Conservation (phyloP, 2,113 vertebrate species). For the Protobothrops mucrosquamatus region DNA sequence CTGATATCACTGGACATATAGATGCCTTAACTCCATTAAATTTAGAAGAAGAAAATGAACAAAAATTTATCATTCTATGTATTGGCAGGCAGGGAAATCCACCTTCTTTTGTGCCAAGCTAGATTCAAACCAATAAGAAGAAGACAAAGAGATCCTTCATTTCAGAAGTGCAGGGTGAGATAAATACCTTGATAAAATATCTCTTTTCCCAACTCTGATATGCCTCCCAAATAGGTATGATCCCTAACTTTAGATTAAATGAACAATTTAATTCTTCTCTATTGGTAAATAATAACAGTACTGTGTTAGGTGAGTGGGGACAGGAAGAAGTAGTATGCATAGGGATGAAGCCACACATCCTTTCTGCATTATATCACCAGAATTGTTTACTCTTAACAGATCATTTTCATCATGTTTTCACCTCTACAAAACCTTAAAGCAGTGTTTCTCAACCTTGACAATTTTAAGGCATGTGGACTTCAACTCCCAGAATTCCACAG, state of each 20-base stretch:
- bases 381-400: not conserved
- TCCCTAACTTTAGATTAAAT: not conserved
- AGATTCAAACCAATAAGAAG: not conserved
- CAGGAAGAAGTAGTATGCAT: not conserved
- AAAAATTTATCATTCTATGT: not conserved
- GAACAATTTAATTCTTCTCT: not conserved
- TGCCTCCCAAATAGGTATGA: not conserved
- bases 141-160: not conserved
- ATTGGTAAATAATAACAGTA: not conserved
- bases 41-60: not conserved
- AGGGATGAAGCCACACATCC: not conserved
- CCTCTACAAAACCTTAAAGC: not conserved
- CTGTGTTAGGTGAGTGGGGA: no score
- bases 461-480: no score
- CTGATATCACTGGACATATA: not conserved
- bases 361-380: not conserved
- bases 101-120: not conserved
- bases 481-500: no score
- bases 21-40: not conserved
- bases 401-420: not conserved
- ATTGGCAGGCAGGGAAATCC: not conserved
- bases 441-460: no score
- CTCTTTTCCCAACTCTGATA: not conserved
- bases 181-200: not conserved
- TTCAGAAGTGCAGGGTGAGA: not conserved